Percentiles rank a stretch among this genome's conserved stretches.
Conservation (phyloP, 2,888 invertebrate species). For the Dryocosmus kuriphilus region DNA sequence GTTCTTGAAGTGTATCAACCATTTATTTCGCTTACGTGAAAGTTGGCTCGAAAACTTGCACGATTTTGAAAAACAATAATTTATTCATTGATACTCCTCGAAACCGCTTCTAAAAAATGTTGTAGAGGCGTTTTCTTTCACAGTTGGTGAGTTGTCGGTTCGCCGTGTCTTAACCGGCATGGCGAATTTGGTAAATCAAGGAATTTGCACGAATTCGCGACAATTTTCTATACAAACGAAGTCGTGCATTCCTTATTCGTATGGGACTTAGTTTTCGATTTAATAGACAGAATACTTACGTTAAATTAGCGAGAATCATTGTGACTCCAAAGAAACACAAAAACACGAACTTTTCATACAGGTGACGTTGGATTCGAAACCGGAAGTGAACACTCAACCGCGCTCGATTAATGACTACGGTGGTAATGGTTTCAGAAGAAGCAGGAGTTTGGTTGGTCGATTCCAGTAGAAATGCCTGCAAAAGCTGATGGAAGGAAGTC, state of each 20-base stretch:
- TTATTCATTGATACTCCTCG: background rate
- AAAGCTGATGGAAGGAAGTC: background rate
- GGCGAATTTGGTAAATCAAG: slow-evolving; percentile 63
- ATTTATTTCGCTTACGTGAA: slow-evolving; percentile 65
- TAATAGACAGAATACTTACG: slow-evolving; percentile 67
- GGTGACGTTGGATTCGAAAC: slow-evolving; percentile 71
- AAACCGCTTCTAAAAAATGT: background rate
- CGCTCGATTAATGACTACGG: slow-evolving; percentile 46
- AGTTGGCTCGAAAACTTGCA: background rate
- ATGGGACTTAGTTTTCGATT: background rate
- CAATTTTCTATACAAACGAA: slow-evolving; percentile 64
- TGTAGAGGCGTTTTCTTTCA: slow-evolving; percentile 1
- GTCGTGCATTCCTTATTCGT: slow-evolving; percentile 53
- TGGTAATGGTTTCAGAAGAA: slow-evolving; percentile 28
- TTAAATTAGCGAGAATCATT: slow-evolving; percentile 74
- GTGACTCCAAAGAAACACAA: slow-evolving; percentile 74
- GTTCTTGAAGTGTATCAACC: slow-evolving; percentile 53
- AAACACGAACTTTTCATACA: slow-evolving; percentile 69
- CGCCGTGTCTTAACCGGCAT: slow-evolving; percentile 61
- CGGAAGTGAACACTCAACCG: slow-evolving; percentile 69
- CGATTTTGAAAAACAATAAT: background rate
- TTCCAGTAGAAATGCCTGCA: slow-evolving; percentile 40
- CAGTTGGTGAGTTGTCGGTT: background rate
- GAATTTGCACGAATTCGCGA: slow-evolving; percentile 66
- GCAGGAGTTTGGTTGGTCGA: background rate